Conservation (phyloP, 2,113 vertebrate genomes). For the Macroglossus sobrinus region DNA sequence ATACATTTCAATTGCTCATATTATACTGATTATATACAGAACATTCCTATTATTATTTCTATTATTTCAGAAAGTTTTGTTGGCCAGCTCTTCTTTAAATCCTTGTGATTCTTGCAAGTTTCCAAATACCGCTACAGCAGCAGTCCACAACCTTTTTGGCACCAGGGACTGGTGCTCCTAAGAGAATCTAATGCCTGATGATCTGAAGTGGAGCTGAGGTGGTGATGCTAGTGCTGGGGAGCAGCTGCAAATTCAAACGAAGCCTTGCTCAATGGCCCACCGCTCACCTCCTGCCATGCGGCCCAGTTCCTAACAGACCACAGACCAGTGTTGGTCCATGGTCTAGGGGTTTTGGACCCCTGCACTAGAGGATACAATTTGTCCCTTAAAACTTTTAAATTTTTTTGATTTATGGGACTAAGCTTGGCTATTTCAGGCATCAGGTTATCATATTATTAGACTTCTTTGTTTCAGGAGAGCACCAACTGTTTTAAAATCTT, state of each 20-base stretch:
- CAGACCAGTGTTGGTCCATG: too few species aligned
- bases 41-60: background rate
- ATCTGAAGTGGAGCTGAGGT: too few species aligned
- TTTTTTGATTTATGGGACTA: too few species aligned
- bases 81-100: background rate
- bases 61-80: background rate
- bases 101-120: background rate
- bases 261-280: too few species aligned
- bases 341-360: too few species aligned
- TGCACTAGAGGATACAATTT: background rate
- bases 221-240: too few species aligned
- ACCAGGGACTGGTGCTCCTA: too few species aligned
- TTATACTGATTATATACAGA: background rate
- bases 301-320: too few species aligned
- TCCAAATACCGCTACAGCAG: background rate
- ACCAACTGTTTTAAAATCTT: background rate
- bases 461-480: background rate
- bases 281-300: too few species aligned
- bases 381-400: background rate
- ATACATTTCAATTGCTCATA: background rate
- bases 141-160: too few species aligned
- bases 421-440: background rate
- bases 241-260: too few species aligned
- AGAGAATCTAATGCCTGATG: too few species aligned
- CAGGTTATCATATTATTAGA: background rate